Evolutionary conservation across 1,140 invertebrate genomes (phyloP), one percentile per base, ranked within the genome.

Genomic region (Drosophila varians): DNA sequence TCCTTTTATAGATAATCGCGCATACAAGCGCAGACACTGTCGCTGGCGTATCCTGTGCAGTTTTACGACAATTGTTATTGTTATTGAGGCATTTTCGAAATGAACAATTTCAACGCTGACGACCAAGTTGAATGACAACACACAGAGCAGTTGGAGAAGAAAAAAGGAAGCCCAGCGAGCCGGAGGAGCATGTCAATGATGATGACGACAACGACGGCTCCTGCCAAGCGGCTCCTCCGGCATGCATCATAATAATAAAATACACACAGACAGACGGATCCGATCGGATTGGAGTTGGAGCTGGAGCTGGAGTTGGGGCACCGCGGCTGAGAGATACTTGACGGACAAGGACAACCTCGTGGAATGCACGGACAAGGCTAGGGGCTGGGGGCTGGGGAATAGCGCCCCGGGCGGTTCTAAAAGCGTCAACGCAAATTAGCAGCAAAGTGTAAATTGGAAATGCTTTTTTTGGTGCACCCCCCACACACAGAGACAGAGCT

Each of bases 11-110:
- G 80, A 84, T 84, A 84, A 84, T 84, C 80, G 69, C 60, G 74
- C 80, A 86, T 77, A 80, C 51, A 65, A 77, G 66, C 82, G 70
- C 54, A 77, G 68, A 65, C 43, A 70, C 42, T 47, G 61, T 38
- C 46, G 45, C 51, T 6, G 31, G 62, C 57, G 53, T 77, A 82
- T 87, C 82, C 82, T 87, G 74, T 73, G 83, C 78, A 88, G 82
- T 87, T 87, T 87, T 87, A 87, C 78, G 83, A 83, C 83, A 87
- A 87, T 87, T 87, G 83, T 87, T 87, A 87, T 87, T 89, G 83
- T 87, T 87, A 87, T 87, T 87, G 83, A 88, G 83, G 84, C 83
- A 87, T 87, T 89, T 88, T 84, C 83, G 84, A 87, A 87, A 89
- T 89, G 83, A 89, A 89, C 83, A 87, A 84, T 87, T 87, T 77